Base-by-base conservation (phyloP, 2,113 vertebrate genomes). In the Pangasianodon hypophthalmus region DNA sequence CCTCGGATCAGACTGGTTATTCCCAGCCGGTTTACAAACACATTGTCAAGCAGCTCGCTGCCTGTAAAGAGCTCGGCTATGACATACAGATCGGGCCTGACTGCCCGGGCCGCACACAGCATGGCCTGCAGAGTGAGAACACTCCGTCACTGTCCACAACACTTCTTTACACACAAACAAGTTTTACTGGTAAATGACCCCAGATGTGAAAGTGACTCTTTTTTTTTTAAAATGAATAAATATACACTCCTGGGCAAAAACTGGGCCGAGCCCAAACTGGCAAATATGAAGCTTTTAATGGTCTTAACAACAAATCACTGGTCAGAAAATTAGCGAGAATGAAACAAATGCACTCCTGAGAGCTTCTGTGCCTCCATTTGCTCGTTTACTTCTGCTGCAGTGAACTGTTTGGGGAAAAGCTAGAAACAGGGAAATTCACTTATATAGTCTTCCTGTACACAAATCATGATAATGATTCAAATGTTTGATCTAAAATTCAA, bases 51-150 rank as follows among this genome's bases (percentile, higher is more conserved):
- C 91, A 96, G 96, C 95, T 97, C 96, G 92, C 96, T 97, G 94
- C 96, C 97, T 88, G 96, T 97, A 94, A 97, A 96, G 93, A 97
- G 96, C 91, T 97, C 97, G 91, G 96, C 96, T 95, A 97, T 95
- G 95, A 97, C 96, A 95, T 97, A 98, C 93, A 97, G 96, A 95
- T 98, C 96, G 95, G 95, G 95, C 92, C 96, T 97, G 95, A 97
- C 95, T 90, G 90, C 93, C 94, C 96, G 96, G 95, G 96, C 96
- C 90, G 94, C 96, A 90, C 96, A 95, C 94, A 98, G 92, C 96
- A 98, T 98, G 91, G 96, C 95, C 96, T 97, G 94, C 88, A 97
- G 93, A 95, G 94, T 86, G n/a, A 90, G 13, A 90, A 88, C 64
- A 13, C 29, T 13, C 87, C 4, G 60, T 88, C 56, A 88, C 60